Conservation (phyloP, 2,113 vertebrate species). For the Mesocricetus auratus region DNA sequence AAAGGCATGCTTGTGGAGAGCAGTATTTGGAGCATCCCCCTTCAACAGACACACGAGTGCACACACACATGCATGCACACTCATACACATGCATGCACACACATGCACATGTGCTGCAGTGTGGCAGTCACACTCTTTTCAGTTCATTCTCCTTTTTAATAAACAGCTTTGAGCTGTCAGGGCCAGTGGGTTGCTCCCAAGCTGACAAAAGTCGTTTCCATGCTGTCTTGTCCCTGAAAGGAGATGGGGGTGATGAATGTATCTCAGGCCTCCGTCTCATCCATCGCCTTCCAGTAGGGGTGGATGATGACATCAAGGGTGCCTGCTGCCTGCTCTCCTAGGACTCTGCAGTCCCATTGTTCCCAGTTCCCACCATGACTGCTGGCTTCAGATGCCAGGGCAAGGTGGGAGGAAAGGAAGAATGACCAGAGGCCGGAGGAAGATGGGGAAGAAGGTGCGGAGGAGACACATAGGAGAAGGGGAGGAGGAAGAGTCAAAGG, state of each 20-base stretch:
- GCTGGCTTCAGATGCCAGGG: not conserved
- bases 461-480: not conserved
- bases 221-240: not conserved
- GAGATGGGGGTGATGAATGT: conserved; percentile 27
- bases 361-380: not conserved
- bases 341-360: not conserved
- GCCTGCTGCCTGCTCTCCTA: rapidly evolving
- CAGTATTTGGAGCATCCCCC: not conserved
- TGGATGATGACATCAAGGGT: not conserved
- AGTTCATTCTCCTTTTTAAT: conserved; percentile 38
- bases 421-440: not conserved
- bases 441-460: rapidly evolving
- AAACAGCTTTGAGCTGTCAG: conserved; percentile 65
- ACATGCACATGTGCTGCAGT: too few relatives aligned
- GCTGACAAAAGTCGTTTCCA: conserved; percentile 66
- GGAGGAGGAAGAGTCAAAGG: not conserved
- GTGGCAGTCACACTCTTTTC: not conserved
- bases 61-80: not conserved
- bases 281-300: not conserved
- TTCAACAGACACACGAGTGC: not conserved
- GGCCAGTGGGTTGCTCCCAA: conserved; percentile 25
- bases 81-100: not conserved
- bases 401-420: not conserved
- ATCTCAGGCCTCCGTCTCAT: not conserved
- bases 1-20: not conserved